Evolutionary conservation across 2,888 invertebrate species (phyloP).

Genomic region (Phyllotreta striolata): DNA sequence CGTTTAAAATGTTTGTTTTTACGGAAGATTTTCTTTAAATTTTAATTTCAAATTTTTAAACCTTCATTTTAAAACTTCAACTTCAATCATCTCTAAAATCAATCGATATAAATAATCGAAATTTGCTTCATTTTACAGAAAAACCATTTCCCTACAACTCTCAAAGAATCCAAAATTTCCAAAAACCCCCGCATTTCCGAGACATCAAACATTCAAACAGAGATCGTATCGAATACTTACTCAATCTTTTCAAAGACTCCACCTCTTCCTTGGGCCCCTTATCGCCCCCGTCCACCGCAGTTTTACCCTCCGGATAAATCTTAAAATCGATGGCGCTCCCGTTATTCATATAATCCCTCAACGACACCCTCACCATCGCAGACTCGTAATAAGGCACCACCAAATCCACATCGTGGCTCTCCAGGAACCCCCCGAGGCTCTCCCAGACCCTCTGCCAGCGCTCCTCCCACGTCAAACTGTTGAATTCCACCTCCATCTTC

Average conservation of each 20-base stretch:
- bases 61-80: too few relatives aligned
- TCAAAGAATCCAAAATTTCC: too few relatives aligned
- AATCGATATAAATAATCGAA: too few relatives aligned
- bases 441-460: neutral
- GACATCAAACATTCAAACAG: too few relatives aligned
- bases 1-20: too few relatives aligned
- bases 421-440: neutral
- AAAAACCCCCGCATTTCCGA: too few relatives aligned
- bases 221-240: conserved; percentile 14
- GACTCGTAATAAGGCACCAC: neutral
- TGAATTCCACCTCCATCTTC: conserved; percentile 4
- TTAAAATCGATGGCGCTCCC: neutral
- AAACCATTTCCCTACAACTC: too few relatives aligned
- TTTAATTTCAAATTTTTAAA: too few relatives aligned
- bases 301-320: neutral
- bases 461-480: conserved; percentile 8
- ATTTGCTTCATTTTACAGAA: too few relatives aligned
- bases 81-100: too few relatives aligned
- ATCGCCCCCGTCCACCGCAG: neutral
- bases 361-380: neutral
- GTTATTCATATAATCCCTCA: conserved; percentile 5
- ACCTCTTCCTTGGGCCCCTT: conserved; percentile 12
- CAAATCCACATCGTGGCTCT: neutral
- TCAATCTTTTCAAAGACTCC: conserved; percentile 2
- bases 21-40: too few relatives aligned